Conservation (phyloP, 2,888 invertebrate species). For the Dusona sp. region DNA sequence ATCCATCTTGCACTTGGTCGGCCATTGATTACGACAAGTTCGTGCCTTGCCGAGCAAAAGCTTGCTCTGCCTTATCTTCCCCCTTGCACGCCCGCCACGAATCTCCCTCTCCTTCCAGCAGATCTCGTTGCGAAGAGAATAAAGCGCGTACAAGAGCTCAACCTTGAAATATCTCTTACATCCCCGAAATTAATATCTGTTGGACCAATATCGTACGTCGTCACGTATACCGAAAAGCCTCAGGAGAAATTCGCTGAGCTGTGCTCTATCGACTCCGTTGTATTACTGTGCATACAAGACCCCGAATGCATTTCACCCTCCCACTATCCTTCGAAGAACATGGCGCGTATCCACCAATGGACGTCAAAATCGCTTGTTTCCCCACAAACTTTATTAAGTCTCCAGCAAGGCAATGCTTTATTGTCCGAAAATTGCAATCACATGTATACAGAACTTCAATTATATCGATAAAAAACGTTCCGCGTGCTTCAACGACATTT, state of each 20-base stretch:
- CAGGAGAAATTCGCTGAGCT: slow-evolving; percentile 43
- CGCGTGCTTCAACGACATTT: background rate
- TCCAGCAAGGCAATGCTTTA: slow-evolving; percentile 42
- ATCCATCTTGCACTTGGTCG: slow-evolving; percentile 73
- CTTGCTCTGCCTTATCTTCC: slow-evolving; percentile 80
- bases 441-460: background rate
- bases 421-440: slow-evolving; percentile 37
- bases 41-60: slow-evolving; percentile 73
- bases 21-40: slow-evolving; percentile 81
- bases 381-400: slow-evolving; percentile 74
- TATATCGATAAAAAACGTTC: background rate
- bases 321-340: slow-evolving; percentile 15
- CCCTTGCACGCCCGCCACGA: slow-evolving; percentile 78
- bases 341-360: slow-evolving; percentile 45
- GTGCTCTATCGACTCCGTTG: slow-evolving; percentile 21
- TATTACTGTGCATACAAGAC: slow-evolving; percentile 43
- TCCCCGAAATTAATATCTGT: slow-evolving; percentile 84
- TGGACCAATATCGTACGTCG: slow-evolving; percentile 82
- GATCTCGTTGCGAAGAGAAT: slow-evolving; percentile 36
- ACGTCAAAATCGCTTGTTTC: slow-evolving; percentile 70
- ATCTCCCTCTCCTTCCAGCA: background rate
- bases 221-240: slow-evolving; percentile 60
- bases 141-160: slow-evolving; percentile 53
- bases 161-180: slow-evolving; percentile 81
- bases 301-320: slow-evolving; percentile 31